Evolutionary conservation across 1,140 invertebrate genomes (phyloP), one percentile per base, ranked within the genome.

Genomic region (Drosophila nigromelanica): DNA sequence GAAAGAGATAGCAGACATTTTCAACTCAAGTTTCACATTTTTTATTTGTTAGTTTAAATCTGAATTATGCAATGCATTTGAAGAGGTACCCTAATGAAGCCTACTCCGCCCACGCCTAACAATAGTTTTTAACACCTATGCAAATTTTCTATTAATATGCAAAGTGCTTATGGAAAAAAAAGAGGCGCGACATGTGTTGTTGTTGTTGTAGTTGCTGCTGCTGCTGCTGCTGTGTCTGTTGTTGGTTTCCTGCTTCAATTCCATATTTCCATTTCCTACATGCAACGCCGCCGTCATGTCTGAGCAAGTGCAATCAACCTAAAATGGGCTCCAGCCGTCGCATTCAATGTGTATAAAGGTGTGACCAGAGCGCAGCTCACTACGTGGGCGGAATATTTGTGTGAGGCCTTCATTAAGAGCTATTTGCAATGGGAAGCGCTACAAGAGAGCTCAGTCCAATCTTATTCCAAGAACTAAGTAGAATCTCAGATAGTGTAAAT

Each of bases 111-210:
- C 70, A 58, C 75, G 40, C 30, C 60, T 59, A 59, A n/a, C 35
- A 54, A 59, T 70, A 73, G 48, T 37, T 33, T 52, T 52, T 66
- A 80, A 76, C 81, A 80, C 81, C 73, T 86, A 85, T 87, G 81
- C 82, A 85, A 85, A 87, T 85, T 78, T 85, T 76, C 60, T 76
- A 81, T 87, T 78, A 87, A 87, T 85, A 87, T 85, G 81, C 82
- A 85, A 85, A 85, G 74, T 80, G 82, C 66, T 69, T 37, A 51
- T 42, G 60, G 40, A 24, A 58, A 59, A 35, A 56, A 73, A 73
- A 68, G 48, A 74, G 81, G 81, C 66, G 81, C 81, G 70, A 80
- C 81, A 74, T 56, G 67, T 74, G 59, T 78, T 63, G 63, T 68
- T 72, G 47, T 58, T 54, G 18, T 43, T 55, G 35, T n/a, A 50